Evolutionary conservation across 2,888 invertebrate genomes (phyloP).

Genomic region (Agrilus biguttatus): DNA sequence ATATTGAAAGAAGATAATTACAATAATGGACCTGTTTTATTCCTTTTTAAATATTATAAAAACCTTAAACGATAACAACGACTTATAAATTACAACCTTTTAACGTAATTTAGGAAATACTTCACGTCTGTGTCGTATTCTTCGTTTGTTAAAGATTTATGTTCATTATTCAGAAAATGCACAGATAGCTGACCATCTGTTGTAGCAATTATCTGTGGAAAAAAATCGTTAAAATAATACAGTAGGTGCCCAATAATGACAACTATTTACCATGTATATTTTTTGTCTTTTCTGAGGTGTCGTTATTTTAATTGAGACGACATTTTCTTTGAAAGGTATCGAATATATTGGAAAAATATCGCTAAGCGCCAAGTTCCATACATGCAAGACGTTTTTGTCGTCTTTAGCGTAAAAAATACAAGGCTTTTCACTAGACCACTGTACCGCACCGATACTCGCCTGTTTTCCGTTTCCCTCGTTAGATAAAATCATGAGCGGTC

Average conservation of each 20-base stretch:
- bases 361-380: conserved; percentile 39
- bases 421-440: conserved; percentile 39
- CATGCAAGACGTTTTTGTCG: conserved; percentile 29
- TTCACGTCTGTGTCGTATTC: conserved; percentile 29
- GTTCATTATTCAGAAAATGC: conserved; percentile 32
- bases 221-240: background rate
- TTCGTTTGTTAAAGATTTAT: conserved; percentile 25
- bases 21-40: no score
- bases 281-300: conserved; percentile 21
- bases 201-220: conserved; percentile 34
- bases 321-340: conserved; percentile 28
- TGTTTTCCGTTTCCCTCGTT: conserved; percentile 20
- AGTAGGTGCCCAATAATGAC: background rate
- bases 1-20: no score
- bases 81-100: conserved; percentile 19
- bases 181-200: conserved; percentile 30
- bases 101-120: conserved; percentile 34
- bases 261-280: conserved; percentile 31
- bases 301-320: conserved; percentile 32
- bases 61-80: no score
- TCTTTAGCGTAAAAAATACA: conserved; percentile 37
- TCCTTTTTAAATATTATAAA: no score
- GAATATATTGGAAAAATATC: conserved; percentile 35
- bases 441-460: conserved; percentile 28
- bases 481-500: conserved; percentile 28